Base-by-base conservation (phyloP, 2,888 invertebrate genomes). In the Trissoscelio sp. region DNA sequence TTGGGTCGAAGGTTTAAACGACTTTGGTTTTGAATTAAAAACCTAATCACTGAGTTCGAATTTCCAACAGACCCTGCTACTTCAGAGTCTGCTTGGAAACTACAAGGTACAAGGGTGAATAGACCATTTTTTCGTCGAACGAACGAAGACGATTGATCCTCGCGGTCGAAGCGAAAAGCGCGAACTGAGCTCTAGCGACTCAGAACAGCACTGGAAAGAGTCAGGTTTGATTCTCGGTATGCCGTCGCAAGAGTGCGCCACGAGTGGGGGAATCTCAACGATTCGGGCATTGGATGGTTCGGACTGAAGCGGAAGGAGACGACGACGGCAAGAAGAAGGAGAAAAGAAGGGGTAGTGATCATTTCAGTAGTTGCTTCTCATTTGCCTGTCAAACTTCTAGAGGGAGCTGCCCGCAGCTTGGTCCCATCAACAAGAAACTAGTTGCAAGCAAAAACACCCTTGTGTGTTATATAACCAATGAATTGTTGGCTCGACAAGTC, bases 181-280 rank as follows among this genome's bases (percentile, higher is more conserved):
- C 88, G 86, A 86, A 90, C 90, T 90, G 86, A 88, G 81, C 85
- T 87, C 87, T 85, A 85, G 85, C 86, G 83, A 83, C 77, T 77
- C 78, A 34, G 69, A 66, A 78, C 78, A 58, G 69, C 72, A 83
- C 82, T 82, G 83, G 81, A 83, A 83, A 81, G 79, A 81, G 66
- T 51, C 70, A 28, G 72, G 75, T 80, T 83, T 75, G 84, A 83
- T 84, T 83, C 83, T 82, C 78, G 72, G 72, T 81, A 79, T 82
- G 82, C 83, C 80, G 66, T 78, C 73, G 70, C 62, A 37, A 70
- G 67, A 77, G 84, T 16, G 81, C 79, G 79, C 73, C 66, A 77
- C 67, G 72, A n/a, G 81, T 83, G 79, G 82, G 83, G 73, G 79
- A 75, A 80, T 48, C 64, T 78, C n/a, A n/a, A n/a, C n/a, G n/a